Evolutionary conservation across 2,888 invertebrate species (phyloP).

Genomic region (Pristionchus arcanus): DNA sequence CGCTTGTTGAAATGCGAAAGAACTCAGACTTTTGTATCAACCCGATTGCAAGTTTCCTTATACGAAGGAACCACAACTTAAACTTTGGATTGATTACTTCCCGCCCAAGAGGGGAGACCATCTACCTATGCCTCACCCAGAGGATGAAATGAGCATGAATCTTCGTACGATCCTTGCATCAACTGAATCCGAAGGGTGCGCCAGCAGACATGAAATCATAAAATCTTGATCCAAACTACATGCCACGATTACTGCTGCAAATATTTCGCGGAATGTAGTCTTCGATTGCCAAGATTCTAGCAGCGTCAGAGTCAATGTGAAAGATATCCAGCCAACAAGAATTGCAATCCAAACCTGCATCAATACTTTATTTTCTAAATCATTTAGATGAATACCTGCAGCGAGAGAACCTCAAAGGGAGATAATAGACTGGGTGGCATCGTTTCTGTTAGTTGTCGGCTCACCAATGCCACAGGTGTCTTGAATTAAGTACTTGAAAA

Average conservation of each 20-base stretch:
- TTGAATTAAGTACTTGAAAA: neutral
- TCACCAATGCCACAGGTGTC: neutral
- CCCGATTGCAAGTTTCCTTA: too few relatives aligned
- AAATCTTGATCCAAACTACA: too few relatives aligned
- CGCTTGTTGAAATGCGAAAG: too few relatives aligned
- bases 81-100: too few relatives aligned
- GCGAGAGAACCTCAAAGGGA: neutral
- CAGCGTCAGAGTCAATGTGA: neutral
- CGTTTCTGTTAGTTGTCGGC: neutral
- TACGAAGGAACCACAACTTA: too few relatives aligned
- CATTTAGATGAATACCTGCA: neutral
- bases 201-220: neutral
- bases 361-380: neutral
- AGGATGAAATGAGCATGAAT: neutral
- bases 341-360: conserved; percentile 5
- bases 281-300: neutral
- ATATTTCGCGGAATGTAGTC: neutral
- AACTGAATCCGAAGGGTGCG: conserved; percentile 5
- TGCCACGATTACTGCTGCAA: neutral
- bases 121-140: neutral
- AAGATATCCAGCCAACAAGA: neutral
- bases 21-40: too few relatives aligned
- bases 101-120: too few relatives aligned
- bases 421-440: conserved; percentile 38
- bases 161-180: neutral